Evolutionary conservation across 30 jellyfish, hydroid and myxozoan species (phyloP).

Genomic region (Aurelia coerulea): DNA sequence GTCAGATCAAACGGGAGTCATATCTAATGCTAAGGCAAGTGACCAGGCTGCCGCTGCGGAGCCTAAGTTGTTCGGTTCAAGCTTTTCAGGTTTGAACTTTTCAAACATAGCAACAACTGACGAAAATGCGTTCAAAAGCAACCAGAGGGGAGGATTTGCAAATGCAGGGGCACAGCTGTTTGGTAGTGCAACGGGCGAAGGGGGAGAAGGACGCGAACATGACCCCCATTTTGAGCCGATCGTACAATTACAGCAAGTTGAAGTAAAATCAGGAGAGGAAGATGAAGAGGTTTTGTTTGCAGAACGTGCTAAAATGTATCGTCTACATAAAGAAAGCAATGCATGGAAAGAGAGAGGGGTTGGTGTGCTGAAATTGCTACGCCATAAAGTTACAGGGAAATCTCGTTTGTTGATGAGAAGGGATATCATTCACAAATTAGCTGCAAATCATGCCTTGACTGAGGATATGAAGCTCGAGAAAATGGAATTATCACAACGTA

Average conservation of each 20-base stretch:
- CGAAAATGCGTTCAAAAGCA: constrained; percentile 1
- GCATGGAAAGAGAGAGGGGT: constrained; percentile 95
- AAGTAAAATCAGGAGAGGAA: constrained; percentile 82
- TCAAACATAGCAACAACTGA: constrained; percentile 59
- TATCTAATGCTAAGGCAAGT: no score
- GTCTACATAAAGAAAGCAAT: constrained; percentile 50
- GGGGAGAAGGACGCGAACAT: constrained; percentile 26
- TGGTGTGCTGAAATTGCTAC: constrained; percentile 68
- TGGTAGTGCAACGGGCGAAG: constrained; percentile 1
- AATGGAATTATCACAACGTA: constrained; percentile 55
- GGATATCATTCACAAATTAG: constrained; percentile 80
- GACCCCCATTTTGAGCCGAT: constrained; percentile 76
- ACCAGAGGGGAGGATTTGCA: constrained; percentile 50
- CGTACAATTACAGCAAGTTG: constrained; percentile 71
- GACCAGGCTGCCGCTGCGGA: no score
- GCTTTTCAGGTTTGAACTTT: constrained; percentile 59
- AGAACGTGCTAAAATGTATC: constrained; percentile 70
- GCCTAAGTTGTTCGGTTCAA: constrained; percentile 50
- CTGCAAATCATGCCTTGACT: constrained; percentile 84
- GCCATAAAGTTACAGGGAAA: constrained; percentile 34
- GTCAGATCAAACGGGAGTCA: background rate
- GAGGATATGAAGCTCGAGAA: constrained; percentile 57
- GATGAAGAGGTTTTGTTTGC: constrained; percentile 73
- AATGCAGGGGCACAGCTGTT: constrained; percentile 77
- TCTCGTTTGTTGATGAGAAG: constrained; percentile 85